Evolutionary conservation across 1,140 invertebrate genomes (phyloP).

Genomic region (Euura lappo): DNA sequence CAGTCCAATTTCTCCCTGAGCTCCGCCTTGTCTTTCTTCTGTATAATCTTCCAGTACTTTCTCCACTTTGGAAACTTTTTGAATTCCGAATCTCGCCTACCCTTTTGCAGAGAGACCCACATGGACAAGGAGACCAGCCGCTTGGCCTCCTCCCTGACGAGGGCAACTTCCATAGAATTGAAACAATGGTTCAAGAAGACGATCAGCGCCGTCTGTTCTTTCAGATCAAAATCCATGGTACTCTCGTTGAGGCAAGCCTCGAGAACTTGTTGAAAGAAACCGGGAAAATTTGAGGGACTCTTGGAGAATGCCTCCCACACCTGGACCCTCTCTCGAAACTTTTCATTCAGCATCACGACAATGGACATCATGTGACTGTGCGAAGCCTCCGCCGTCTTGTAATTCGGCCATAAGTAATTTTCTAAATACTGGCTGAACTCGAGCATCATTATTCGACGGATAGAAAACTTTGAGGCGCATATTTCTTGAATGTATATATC

Average conservation of each 20-base stretch:
- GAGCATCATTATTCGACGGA: conserved; percentile 90
- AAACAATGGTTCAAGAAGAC: conserved; percentile 96
- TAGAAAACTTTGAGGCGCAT: conserved; percentile 78
- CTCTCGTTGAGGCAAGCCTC: conserved; percentile 70
- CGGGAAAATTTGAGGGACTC: conserved; percentile 80
- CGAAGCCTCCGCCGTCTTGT: conserved; percentile 70
- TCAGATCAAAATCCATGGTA: conserved; percentile 63
- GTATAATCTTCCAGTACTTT: conserved; percentile 90
- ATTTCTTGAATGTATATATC: conserved; percentile 85
- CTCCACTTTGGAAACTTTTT: conserved; percentile 86
- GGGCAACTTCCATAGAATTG: conserved; percentile 94
- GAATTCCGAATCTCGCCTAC: conserved; percentile 87
- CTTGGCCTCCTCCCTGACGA: conserved; percentile 93
- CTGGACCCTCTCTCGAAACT: conserved; percentile 94
- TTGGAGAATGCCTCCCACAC: conserved; percentile 94
- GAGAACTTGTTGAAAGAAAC: conserved; percentile 88
- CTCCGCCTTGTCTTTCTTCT: conserved; percentile 84
- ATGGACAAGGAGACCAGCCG: conserved; percentile 91
- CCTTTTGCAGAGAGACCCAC: conserved; percentile 89
- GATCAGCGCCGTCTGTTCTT: conserved; percentile 87
- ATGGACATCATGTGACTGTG: conserved; percentile 93
- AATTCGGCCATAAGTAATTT: conserved; percentile 98
- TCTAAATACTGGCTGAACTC: conserved; percentile 98
- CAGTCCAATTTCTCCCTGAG: conserved; percentile 77
- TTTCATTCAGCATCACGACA: conserved; percentile 97